A percentile compares a stretch with the other conserved stretches of the same genome.
These are phyloP conservation scores for Temnothorax longispinosus DNA, from an alignment of 1,140 invertebrate genomes.

Conservation along the genomic window DNA sequence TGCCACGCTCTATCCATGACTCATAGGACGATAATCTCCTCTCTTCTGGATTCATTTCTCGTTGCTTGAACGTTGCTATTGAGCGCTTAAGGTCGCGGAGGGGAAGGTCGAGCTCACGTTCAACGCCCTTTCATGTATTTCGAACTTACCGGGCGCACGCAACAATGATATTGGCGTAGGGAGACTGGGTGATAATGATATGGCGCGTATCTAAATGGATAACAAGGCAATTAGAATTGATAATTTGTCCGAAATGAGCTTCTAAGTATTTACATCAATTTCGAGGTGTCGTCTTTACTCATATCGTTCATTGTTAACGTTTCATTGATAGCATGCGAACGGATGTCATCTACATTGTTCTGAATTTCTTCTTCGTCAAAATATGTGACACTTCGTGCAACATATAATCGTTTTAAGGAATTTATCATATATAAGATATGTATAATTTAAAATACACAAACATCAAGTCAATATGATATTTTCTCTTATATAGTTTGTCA, in stretches of 20 bases:
- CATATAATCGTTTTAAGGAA: background rate
- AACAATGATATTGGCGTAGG: conserved; percentile 14
- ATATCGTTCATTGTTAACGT: background rate
- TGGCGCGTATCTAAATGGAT: background rate
- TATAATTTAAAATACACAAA: background rate
- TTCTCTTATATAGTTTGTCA: background rate
- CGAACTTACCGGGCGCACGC: background rate
- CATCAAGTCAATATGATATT: background rate
- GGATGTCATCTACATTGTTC: background rate
- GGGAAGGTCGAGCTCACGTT: conserved; percentile 60
- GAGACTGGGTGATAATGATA: background rate
- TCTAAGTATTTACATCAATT: background rate
- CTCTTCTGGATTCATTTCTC: conserved; percentile 41
- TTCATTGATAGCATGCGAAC: background rate
- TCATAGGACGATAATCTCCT: conserved; percentile 41
- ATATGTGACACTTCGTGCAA: background rate
- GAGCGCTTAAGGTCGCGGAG: conserved; percentile 26
- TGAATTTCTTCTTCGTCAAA: background rate
- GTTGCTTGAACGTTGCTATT: conserved; percentile 9
- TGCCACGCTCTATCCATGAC: conserved; percentile 45
- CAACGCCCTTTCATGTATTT: conserved; percentile 61
- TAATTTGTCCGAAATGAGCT: conserved; percentile 11
- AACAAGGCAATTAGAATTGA: conserved; percentile 19
- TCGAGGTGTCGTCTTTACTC: background rate
- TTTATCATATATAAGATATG: background rate